phyloP scores from a whole-genome alignment of 2,888 invertebrate genomes.

The Perizoma affinitatum region DNA sequence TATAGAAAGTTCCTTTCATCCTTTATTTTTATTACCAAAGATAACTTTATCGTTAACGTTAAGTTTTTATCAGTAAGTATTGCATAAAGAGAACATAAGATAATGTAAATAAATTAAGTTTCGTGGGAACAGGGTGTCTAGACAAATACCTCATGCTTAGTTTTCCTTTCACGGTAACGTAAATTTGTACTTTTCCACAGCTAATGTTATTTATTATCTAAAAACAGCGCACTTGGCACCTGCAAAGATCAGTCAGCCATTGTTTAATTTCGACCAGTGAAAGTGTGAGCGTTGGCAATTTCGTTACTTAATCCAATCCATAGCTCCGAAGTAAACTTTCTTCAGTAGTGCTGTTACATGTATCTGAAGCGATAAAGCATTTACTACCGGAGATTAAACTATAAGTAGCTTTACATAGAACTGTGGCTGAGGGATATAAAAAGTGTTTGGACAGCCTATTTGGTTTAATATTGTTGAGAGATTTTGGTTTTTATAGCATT shows the following conservation, averaged over 20 bases:
- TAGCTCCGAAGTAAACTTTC: slow-evolving; percentile 29
- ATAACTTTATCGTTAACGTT: slow-evolving; percentile 25
- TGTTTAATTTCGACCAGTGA: slow-evolving; percentile 48
- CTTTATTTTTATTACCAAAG: background rate
- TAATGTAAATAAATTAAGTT: slow-evolving; percentile 31
- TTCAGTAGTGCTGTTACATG: slow-evolving; percentile 15
- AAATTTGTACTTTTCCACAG: too few species aligned
- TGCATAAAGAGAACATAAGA: slow-evolving; percentile 36
- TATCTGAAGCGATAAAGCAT: slow-evolving; percentile 20
- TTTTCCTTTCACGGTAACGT: too few species aligned
- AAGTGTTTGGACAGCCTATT: background rate
- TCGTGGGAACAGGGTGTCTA: slow-evolving; percentile 13
- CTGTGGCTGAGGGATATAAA: slow-evolving; percentile 2
- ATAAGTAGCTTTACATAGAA: slow-evolving; percentile 1
- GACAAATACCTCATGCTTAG: too few species aligned
- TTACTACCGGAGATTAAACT: slow-evolving; percentile 9
- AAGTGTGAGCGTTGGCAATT: slow-evolving; percentile 32
- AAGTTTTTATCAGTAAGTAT: slow-evolving; percentile 28
- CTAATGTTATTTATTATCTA: too few species aligned
- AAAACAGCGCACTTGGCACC: background rate
- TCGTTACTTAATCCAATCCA: slow-evolving; percentile 29
- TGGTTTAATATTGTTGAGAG: background rate
- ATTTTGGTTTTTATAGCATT: slow-evolving; percentile 5
- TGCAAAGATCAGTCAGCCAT: slow-evolving; percentile 14
- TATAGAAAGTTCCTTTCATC: too few species aligned